Evolutionary conservation across 2,113 vertebrate genomes (phyloP).

Genomic region (Cinclus mexicanus): DNA sequence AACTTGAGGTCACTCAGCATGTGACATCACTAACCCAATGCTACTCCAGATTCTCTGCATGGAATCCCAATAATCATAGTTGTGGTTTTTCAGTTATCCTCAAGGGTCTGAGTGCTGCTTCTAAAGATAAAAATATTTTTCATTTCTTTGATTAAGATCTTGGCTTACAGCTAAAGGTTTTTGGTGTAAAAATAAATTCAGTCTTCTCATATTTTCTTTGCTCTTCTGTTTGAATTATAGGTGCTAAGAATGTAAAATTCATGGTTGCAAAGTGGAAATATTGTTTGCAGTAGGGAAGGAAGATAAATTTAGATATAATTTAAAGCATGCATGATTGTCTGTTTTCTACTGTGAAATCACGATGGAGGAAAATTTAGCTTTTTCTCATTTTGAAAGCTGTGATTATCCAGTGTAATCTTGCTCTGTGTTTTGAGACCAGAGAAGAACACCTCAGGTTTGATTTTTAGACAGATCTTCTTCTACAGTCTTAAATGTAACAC

Average conservation of each 20-base stretch:
- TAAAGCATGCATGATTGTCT: conserved; percentile 57
- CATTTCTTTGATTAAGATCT: conserved; percentile 36
- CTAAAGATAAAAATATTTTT: conserved; percentile 35
- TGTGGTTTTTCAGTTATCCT: background rate
- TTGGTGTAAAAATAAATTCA: conserved; percentile 47
- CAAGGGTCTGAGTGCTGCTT: background rate
- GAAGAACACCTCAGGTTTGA: conserved; percentile 28
- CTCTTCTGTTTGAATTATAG: conserved; percentile 58
- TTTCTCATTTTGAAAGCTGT: conserved; percentile 51
- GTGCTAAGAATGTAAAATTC: conserved; percentile 59
- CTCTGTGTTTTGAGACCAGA: conserved; percentile 44
- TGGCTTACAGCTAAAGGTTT: conserved; percentile 32
- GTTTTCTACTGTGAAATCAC: conserved; percentile 57
- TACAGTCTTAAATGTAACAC: conserved; percentile 38
- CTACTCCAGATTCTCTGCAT: background rate
- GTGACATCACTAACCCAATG: background rate
- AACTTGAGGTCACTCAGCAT: background rate
- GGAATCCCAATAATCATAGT: background rate
- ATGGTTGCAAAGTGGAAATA: conserved; percentile 54
- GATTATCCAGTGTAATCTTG: conserved; percentile 52
- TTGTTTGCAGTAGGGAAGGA: conserved; percentile 45
- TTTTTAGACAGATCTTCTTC: conserved; percentile 46
- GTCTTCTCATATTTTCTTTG: conserved; percentile 33
- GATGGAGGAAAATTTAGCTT: conserved; percentile 61
- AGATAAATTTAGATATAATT: conserved; percentile 63